Evolutionary conservation across 37 sponge, comb jelly and placozoan genomes (phyloP).

Genomic region (Hormiphora californensis): DNA sequence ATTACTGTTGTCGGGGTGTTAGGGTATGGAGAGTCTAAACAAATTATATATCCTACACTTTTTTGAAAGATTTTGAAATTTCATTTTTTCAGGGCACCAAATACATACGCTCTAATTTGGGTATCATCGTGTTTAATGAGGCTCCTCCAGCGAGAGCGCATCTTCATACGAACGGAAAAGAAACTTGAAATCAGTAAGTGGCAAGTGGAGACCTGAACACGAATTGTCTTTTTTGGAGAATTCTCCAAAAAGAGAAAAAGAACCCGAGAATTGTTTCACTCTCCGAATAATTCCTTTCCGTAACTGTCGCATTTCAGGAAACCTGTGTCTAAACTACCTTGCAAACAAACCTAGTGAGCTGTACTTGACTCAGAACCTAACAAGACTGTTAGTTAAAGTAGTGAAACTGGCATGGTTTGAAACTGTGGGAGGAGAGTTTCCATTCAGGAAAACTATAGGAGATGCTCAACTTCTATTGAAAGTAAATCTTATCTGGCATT

Average conservation of each 20-base stretch:
- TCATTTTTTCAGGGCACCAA: not conserved
- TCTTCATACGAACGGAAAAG: conserved; percentile 11
- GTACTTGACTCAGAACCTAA: conserved; percentile 53
- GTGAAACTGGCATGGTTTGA: conserved; percentile 90
- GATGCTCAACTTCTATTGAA: conserved; percentile 71
- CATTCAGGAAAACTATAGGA: conserved; percentile 80
- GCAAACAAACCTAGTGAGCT: conserved; percentile 39
- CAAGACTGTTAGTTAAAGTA: conserved; percentile 65
- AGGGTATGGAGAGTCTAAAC: too few relatives aligned
- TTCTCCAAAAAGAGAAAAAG: too few relatives aligned
- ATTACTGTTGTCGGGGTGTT: too few relatives aligned
- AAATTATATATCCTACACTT: too few relatives aligned
- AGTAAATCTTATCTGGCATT: conserved; percentile 56
- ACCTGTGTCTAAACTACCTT: conserved; percentile 50
- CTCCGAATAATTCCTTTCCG: too few relatives aligned
- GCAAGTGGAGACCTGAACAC: too few relatives aligned
- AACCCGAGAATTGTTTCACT: too few relatives aligned
- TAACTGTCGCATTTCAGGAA: too few relatives aligned
- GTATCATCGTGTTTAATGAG: conserved; percentile 34
- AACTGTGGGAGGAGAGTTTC: conserved; percentile 63
- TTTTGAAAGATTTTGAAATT: too few relatives aligned
- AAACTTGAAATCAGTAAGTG: conserved; percentile 54
- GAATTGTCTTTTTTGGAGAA: too few relatives aligned
- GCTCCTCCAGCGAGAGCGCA: conserved; percentile 1
- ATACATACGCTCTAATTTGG: conserved; percentile 5